Evolutionary conservation across 2,797 vertebrate species (phyloP).

Genomic region (Todus mexicanus): DNA sequence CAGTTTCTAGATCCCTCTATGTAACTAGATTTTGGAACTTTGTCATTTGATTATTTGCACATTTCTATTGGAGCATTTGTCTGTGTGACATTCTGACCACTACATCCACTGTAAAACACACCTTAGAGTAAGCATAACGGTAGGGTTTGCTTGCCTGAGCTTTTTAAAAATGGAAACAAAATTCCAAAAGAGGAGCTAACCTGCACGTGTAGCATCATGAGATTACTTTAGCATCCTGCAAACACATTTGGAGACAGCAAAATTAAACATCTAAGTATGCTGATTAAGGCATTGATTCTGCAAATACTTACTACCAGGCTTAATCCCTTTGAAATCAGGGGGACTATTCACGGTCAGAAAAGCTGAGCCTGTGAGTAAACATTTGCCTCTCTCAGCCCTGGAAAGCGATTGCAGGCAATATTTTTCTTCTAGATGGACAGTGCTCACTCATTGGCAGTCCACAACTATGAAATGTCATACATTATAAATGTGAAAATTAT

Average conservation of each 20-base stretch:
- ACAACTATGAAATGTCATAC: neutral
- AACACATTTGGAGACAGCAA: neutral
- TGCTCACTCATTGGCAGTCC: neutral
- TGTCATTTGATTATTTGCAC: neutral
- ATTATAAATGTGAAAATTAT: constrained; percentile 10
- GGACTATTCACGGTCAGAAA: constrained; percentile 6
- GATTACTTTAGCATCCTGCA: neutral
- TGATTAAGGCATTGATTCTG: constrained; percentile 24
- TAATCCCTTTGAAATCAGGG: constrained; percentile 24
- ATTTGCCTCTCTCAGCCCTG: neutral
- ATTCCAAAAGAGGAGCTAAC: neutral
- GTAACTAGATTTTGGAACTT: neutral
- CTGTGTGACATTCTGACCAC: neutral
- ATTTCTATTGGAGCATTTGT: neutral
- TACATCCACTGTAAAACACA: neutral
- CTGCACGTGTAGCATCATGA: neutral
- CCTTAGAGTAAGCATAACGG: neutral
- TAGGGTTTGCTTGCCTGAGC: neutral
- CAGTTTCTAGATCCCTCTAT: neutral
- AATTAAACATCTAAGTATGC: neutral
- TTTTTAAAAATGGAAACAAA: neutral
- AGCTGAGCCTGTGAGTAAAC: constrained; percentile 25
- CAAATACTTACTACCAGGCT: neutral
- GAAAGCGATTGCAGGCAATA: neutral
- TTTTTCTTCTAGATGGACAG: neutral